Evolutionary conservation across 1,140 invertebrate species (phyloP).

Genomic region (Drosophila repleta): DNA sequence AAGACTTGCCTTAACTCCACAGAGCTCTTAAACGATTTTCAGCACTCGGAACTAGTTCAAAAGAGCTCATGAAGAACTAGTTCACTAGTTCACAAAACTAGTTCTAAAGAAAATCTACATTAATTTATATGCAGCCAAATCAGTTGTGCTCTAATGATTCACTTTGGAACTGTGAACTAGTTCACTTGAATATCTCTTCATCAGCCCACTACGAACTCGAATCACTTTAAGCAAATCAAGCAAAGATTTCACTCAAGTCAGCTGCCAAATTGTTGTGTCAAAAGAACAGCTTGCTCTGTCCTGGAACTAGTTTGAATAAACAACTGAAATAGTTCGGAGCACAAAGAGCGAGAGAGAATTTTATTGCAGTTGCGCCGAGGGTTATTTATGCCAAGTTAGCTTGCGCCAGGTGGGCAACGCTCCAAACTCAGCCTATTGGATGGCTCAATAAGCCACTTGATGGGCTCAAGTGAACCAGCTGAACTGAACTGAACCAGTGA

Average conservation of each 20-base stretch:
- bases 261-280: no score
- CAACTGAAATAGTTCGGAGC: slow-evolving; percentile 1
- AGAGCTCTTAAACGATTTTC: no score
- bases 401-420: neutral
- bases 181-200: neutral
- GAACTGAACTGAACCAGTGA: neutral
- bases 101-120: neutral
- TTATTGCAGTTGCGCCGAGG: neutral
- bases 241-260: no score
- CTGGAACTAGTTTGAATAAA: neutral
- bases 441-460: neutral
- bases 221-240: no score
- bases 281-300: neutral
- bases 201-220: neutral
- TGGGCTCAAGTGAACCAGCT: neutral
- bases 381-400: neutral
- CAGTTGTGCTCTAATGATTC: neutral
- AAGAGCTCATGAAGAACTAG: no score
- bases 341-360: neutral
- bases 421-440: neutral
- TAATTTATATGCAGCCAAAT: no score
- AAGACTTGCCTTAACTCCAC: no score
- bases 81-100: neutral
- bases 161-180: neutral
- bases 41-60: no score